These are phyloP conservation scores for Chondrilla cf. caribensis DNA, from an alignment of 37 sponge, comb jelly and placozoan species.

Conservation along the genomic window DNA sequence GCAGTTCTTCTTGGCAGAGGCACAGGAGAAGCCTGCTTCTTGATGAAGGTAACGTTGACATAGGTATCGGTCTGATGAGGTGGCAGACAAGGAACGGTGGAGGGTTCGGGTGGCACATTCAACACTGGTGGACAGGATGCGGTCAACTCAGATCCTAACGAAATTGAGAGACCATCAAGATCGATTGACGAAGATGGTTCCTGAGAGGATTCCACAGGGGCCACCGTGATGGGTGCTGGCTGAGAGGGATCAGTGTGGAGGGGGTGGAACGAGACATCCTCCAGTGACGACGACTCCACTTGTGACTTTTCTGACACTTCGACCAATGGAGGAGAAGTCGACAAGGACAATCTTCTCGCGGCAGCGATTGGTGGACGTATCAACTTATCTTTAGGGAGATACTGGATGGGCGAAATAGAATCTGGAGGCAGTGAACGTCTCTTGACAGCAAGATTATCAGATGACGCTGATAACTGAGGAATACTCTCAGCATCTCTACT, in stretches of 20 bases:
- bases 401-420: background rate
- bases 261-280: too few relatives aligned
- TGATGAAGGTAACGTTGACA: background rate
- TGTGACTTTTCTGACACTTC: background rate
- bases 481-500: background rate
- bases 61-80: background rate
- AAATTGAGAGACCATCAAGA: too few relatives aligned
- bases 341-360: background rate
- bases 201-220: too few relatives aligned
- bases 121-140: too few relatives aligned
- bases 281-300: too few relatives aligned
- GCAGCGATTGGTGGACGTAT: background rate
- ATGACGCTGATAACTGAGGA: too few relatives aligned
- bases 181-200: too few relatives aligned
- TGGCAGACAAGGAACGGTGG: too few relatives aligned
- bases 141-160: too few relatives aligned
- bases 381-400: background rate
- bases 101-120: too few relatives aligned
- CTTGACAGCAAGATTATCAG: background rate
- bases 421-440: constrained; percentile 8
- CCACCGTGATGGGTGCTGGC: too few relatives aligned
- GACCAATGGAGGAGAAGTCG: background rate
- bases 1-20: background rate
- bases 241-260: too few relatives aligned
- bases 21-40: background rate